Evolutionary conservation across 2,113 vertebrate genomes (phyloP), one percentile per base, ranked within the genome.

Genomic region (Periophthalmus modestus): DNA sequence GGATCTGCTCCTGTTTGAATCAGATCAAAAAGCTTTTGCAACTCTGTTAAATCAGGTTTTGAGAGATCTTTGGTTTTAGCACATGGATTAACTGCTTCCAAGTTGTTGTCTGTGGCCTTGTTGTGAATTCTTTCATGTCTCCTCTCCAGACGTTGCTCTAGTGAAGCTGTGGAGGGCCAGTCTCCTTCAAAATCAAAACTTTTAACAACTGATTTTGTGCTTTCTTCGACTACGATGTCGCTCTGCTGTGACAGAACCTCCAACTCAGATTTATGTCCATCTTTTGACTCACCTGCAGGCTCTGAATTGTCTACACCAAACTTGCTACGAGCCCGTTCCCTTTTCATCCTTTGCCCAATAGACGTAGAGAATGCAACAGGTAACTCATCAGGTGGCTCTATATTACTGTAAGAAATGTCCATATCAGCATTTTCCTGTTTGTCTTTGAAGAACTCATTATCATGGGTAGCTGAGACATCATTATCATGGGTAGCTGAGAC

Each of bases 141-240:
- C 88, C 85, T 86, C 67, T 73, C 85, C 66, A 82, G 84, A 50
- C 95, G 95, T 86, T 97, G 97, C 71, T 93, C 83, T 55, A 96
- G 93, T 47, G 92, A 92, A 57, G 87, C 94, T 77, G 94, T 93
- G 61, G 93, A 65, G 1, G 97, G 97, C 97, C 97, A 99, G 68
- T 99, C 97, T 78, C 96, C 97, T 16, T 94, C 84, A 93, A 98
- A 98, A 72, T 92, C 90, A 2, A 95, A 77, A 11, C 87, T 77
- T 59, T 82, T 81, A 1, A 33, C 11, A 43, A 74, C 78, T 3
- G 14, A 34, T 36, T 39, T 66, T n/a, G 66, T 33, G 33, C 50
- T 74, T 50, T 72, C 68, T 15, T 23, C 65, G 5, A 59, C 50
- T 18, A 46, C 52, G 7, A 24, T 58, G 33, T 82, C 72, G 70